phyloP scores from a whole-genome alignment of 2,888 invertebrate species.

The Lobophora halterata region DNA sequence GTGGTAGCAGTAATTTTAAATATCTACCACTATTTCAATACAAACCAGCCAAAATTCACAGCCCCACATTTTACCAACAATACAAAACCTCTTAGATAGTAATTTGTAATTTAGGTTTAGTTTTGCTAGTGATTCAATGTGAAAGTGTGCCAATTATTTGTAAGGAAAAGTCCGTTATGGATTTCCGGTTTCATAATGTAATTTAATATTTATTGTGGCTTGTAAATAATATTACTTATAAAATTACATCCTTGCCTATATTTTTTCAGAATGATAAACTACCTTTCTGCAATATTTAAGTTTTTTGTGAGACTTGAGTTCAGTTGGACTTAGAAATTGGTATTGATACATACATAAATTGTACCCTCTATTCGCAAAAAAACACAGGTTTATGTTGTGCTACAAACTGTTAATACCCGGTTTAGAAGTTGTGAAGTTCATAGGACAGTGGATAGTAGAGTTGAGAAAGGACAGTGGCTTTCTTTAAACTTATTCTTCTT shows the following conservation, averaged over 20 bases:
- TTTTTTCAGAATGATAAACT: constrained; percentile 17
- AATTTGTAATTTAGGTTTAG: constrained; percentile 63
- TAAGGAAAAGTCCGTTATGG: constrained; percentile 44
- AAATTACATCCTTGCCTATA: constrained; percentile 23
- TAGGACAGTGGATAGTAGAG: no score
- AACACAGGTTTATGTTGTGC: no score
- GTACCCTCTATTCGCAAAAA: no score
- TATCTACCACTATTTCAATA: no score
- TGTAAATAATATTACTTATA: constrained; percentile 52
- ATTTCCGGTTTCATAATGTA: constrained; percentile 55
- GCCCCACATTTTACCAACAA: constrained; percentile 32
- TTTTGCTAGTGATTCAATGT: constrained; percentile 78
- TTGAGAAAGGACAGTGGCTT: no score
- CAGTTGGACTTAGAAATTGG: no score
- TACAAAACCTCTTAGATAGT: constrained; percentile 62
- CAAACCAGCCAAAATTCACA: constrained; percentile 1
- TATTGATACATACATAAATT: no score
- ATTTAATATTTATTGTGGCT: constrained; percentile 66
- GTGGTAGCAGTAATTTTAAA: no score
- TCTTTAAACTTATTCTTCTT: no score
- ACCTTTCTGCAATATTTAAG: background rate
- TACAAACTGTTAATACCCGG: no score
- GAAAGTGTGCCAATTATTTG: constrained; percentile 80
- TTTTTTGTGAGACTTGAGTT: no score
- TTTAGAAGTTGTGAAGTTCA: no score